Base-by-base conservation (phyloP, 2,113 vertebrate species). In the Ia io region DNA sequence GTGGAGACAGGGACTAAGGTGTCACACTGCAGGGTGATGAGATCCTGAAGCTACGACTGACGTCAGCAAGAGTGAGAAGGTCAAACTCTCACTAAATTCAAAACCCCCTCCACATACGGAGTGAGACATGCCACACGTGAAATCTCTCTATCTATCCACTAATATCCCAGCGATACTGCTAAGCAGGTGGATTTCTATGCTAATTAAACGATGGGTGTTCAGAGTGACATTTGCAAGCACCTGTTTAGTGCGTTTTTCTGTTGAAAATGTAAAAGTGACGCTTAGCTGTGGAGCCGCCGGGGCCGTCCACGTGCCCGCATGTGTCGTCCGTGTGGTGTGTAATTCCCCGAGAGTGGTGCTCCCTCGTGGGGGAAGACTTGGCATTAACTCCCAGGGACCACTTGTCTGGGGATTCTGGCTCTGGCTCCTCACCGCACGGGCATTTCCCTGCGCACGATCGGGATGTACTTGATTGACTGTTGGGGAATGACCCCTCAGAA, bases 251-350 rank as follows among this genome's bases (percentile, higher is more conserved):
- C 89, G 53, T 92, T 94, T 97, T 96, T 97, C 82, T 80, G 95
- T 86, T 85, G n/a, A 71, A 87, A 84, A 95, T 80, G 76, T 97
- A 95, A 97, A 97, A 98, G 97, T 95, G 95, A 40, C n/a, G 44
- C 11, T 96, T 90, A 85, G 85, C n/a, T 86, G 22, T 78, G 84
- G 63, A 94, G 17, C 28, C 14, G 70, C 96, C 49, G 17, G 35
- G 96, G 63, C 42, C 69, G 73, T 67, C 76, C 78, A 0, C 90
- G 49, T 92, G 53, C 86, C 67, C 32, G 28, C 42, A 28, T 49
- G 53, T 14, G 49, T 1, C 42, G 56, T 32, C 93, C 80, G 61
- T 95, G 84, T 94, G 93, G 96, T 56, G 25, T 84, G 49, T 53
- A 95, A 71, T 95, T 96, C 93, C 94, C 93, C 6, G 65, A 40